Conservation (phyloP, 2,113 vertebrate genomes). For the Vidua chalybeata region DNA sequence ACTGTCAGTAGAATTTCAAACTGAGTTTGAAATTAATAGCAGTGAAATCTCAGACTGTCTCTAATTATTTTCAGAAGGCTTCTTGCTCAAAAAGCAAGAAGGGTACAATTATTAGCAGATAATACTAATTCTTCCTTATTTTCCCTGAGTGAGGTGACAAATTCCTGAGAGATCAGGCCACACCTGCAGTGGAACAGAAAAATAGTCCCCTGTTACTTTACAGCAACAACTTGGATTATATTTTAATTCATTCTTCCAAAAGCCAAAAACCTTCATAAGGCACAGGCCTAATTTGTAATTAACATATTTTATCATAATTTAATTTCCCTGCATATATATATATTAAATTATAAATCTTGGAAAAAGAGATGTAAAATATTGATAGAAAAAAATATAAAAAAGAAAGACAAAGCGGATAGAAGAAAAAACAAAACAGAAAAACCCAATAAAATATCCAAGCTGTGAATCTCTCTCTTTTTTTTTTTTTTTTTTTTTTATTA, state of each 20-base stretch:
- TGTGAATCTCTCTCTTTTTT: not conserved
- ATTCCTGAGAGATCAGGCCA: not conserved
- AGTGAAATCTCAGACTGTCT: not conserved
- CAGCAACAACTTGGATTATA: not conserved
- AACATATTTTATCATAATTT: not conserved
- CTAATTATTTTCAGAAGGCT: not conserved
- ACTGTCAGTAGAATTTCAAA: not conserved
- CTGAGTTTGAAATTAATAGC: not conserved
- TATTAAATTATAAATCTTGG: not conserved
- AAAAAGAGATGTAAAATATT: not conserved
- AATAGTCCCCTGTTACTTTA: not conserved
- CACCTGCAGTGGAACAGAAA: not conserved
- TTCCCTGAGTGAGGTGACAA: not conserved
- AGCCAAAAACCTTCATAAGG: not conserved
- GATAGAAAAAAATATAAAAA: not conserved
- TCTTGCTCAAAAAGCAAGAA: not conserved
- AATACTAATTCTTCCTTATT: not conserved
- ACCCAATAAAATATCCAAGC: not conserved
- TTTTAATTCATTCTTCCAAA: not conserved
- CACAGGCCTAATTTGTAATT: not conserved
- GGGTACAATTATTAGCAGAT: not conserved
- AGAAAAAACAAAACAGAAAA: not conserved
- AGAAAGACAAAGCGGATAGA: not conserved
- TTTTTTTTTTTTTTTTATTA: not conserved
- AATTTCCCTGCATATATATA: not conserved